Evolutionary conservation across 2,888 invertebrate genomes (phyloP), one percentile per base, ranked within the genome.

Genomic region (Amphiduros pacificus): DNA sequence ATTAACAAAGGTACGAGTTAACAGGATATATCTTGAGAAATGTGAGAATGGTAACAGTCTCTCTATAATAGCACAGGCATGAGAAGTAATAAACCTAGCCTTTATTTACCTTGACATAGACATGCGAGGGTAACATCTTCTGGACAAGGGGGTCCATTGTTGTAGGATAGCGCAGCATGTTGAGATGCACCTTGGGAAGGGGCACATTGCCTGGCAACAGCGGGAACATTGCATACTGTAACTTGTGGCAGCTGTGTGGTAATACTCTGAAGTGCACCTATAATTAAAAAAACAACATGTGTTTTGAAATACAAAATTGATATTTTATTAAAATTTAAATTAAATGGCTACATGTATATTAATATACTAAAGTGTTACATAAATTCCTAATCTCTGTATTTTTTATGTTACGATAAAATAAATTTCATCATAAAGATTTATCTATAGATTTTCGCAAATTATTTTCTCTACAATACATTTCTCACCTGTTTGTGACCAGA

Each of bases 401-500:
- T n/a, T n/a, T n/a, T n/a, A n/a, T n/a, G n/a, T n/a, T n/a, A n/a
- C n/a, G n/a, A n/a, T n/a, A n/a, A n/a, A n/a, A n/a, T n/a, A n/a
- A n/a, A n/a, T n/a, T n/a, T 9, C 17, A 36, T 36, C 17, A 36
- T 36, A 36, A 36, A 36, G 11, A 36, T 14, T 36, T 36, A 9
- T 9, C 17, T 36, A 36, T 36, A 9, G 17, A 36, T 9, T 17
- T 14, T 14, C 17, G 17, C 17, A 36, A 36, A 14, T 36, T 14
- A 36, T 36, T 17, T 36, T 36, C 9, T 9, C 36, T 36, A 36
- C 36, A 36, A 36, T 36, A 36, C 36, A 36, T 36, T 41, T 20
- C 20, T 49, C 76, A 91, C 90, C 86, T 94, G 92, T 84, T 93
- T 94, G 77, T 94, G 93, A 1, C 96, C 96, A 64, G 95, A 90